Conservation (phyloP, 2,113 vertebrate genomes). For the Phylloscopus trochilus region DNA sequence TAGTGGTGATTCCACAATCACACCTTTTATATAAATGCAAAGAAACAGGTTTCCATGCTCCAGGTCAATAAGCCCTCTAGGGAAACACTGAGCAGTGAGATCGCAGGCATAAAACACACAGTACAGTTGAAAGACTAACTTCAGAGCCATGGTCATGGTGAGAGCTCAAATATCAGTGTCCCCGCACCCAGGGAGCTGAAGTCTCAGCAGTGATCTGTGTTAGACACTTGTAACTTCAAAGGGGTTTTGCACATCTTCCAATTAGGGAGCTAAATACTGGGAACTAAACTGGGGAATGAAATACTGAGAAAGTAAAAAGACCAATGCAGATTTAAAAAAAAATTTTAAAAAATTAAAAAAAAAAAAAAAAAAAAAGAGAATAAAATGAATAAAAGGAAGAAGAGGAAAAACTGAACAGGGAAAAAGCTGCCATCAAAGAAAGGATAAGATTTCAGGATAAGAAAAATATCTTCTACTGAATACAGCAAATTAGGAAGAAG, state of each 20-base stretch:
- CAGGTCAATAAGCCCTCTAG: neutral
- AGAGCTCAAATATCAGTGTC: neutral
- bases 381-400: neutral
- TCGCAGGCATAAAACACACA: neutral
- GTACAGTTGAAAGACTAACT: neutral
- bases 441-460: neutral
- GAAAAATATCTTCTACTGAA: neutral
- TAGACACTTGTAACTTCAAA: neutral
- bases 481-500: neutral
- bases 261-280: neutral
- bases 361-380: neutral
- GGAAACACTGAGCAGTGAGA: neutral
- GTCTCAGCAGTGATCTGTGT: neutral
- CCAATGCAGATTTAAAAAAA: neutral
- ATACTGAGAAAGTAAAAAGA: neutral
- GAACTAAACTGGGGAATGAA: neutral
- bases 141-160: neutral
- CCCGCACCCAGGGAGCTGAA: neutral
- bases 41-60: neutral
- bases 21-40: neutral
- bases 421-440: neutral
- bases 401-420: neutral
- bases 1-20: neutral
- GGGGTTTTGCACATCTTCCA: fast-evolving
- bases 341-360: neutral